Percentiles rank a stretch among this genome's conserved stretches.
phyloP scores from a whole-genome alignment of 2,888 invertebrate genomes.

The Digitonthophagus gazella region DNA sequence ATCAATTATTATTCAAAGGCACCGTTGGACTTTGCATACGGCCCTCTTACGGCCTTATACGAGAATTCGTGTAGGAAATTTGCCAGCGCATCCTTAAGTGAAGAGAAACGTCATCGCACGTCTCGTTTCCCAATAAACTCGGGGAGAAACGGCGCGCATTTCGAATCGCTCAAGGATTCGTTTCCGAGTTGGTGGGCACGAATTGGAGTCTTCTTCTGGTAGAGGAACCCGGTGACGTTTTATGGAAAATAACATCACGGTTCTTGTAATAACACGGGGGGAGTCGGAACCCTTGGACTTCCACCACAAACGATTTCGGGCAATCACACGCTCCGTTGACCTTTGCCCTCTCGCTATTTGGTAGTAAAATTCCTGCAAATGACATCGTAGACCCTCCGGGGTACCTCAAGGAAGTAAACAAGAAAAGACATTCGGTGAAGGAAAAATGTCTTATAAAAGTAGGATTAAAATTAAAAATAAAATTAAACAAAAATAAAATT shows the following conservation, averaged over 20 bases:
- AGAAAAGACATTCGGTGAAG: background rate
- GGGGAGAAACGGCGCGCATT: no score
- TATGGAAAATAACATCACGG: constrained; percentile 28
- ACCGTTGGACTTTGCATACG: constrained; percentile 8
- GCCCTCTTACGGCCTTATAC: background rate
- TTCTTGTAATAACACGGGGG: constrained; percentile 29
- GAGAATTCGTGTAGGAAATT: constrained; percentile 9
- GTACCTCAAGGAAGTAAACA: constrained; percentile 38
- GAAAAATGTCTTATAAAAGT: no score
- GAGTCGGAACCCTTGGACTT: constrained; percentile 22
- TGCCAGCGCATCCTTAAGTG: background rate
- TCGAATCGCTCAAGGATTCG: no score
- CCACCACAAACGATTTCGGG: constrained; percentile 48
- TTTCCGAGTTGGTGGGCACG: no score
- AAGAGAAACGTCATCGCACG: no score
- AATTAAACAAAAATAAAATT: no score
- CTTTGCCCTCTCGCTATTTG: constrained; percentile 48
- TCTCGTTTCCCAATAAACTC: no score
- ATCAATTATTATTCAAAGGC: constrained; percentile 35
- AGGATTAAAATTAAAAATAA: no score
- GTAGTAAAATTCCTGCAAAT: constrained; percentile 54
- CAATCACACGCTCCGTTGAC: constrained; percentile 51
- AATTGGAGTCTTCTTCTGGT: background rate
- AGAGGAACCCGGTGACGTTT: background rate
- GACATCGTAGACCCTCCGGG: constrained; percentile 42